Base-by-base conservation (phyloP, 2,113 vertebrate species). In the Okapia johnstoni region DNA sequence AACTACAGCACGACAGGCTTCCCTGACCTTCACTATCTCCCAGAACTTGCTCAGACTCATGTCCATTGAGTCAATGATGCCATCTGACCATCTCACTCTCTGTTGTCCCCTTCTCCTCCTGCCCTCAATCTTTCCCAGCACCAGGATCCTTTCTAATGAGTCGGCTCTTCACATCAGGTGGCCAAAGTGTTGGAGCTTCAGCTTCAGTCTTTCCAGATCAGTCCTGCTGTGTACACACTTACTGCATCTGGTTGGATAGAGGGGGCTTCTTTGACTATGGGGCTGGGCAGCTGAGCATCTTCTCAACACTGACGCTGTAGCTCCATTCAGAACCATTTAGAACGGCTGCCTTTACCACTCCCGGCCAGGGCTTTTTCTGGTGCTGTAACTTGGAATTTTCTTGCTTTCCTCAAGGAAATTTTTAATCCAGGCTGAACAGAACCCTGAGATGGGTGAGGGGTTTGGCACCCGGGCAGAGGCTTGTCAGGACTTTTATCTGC, bases 291-390 rank as follows among this genome's bases (percentile, higher is more conserved):
- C 80, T 50, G 28, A 95, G 81, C 25, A 4, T 54, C 88, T 43
- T n/a, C 58, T 61, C 88, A 79, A 11, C 30, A 40, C 66, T 6
- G 87, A 48, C 0, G 16, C 48, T 33, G 16, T 3, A 17, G 54
- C 48, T 17, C 19, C 58, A 13, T 10, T 26, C 40, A 90, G 70
- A 84, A 21, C 17, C 0, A 0, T 48, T 52, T 90, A 43, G 46
- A 33, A 57, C 0, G 1, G 1, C 5, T 17, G 14, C 40, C 88
- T 83, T 48, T 6, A 25, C 43, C 7, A 1, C 11, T 0, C 15
- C 46, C 3, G 0, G n/a, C 60, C 91, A 16, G 13, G 19, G 23
- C 40, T 73, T 63, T 73, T 57, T 85, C n/a, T 30, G 26, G 17
- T 40, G 26, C 80, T 11, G 3, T 25, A 48, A 33, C 36, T 36